Conservation (phyloP, 2,797 vertebrate species). For the Choloepus didactylus region DNA sequence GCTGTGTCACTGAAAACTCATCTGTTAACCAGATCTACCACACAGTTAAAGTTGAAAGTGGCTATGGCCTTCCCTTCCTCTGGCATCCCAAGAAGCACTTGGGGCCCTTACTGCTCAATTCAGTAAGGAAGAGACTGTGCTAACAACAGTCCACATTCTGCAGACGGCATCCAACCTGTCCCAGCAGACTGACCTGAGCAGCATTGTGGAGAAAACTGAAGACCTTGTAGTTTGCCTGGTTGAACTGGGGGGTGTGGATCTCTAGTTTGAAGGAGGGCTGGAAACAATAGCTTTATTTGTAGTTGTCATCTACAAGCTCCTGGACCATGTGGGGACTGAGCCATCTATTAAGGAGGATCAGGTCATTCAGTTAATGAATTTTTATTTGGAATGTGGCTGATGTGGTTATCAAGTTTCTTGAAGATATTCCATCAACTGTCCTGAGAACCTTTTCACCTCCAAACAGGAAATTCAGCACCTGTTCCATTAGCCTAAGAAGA, state of each 20-base stretch:
- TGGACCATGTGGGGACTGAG: conserved; percentile 94
- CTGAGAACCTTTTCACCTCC: conserved; percentile 94
- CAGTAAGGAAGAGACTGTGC: conserved; percentile 94
- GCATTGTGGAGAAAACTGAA: conserved; percentile 96
- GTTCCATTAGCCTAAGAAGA: conserved; percentile 97
- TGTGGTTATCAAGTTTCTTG: conserved; percentile 94
- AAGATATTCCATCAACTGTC: conserved; percentile 92
- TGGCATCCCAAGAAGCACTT: conserved; percentile 95
- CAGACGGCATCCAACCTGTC: conserved; percentile 94
- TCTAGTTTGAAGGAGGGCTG: conserved; percentile 98
- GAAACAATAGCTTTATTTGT: conserved; percentile 95
- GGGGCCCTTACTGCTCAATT: conserved; percentile 93
- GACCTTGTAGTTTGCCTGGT: conserved; percentile 95
- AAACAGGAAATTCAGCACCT: conserved; percentile 97
- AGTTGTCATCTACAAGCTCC: conserved; percentile 93
- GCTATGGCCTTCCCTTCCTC: conserved; percentile 90
- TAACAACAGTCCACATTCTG: conserved; percentile 93
- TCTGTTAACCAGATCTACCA: conserved; percentile 94
- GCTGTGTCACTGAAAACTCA: conserved; percentile 93
- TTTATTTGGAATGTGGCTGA: conserved; percentile 97
- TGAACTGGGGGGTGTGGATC: conserved; percentile 95
- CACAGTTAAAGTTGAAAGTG: conserved; percentile 92
- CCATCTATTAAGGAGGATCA: conserved; percentile 96
- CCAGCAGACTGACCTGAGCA: conserved; percentile 93
- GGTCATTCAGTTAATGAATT: conserved; percentile 95